Evolutionary conservation across 2,113 vertebrate species (phyloP).

Genomic region (Scolopax mira): DNA sequence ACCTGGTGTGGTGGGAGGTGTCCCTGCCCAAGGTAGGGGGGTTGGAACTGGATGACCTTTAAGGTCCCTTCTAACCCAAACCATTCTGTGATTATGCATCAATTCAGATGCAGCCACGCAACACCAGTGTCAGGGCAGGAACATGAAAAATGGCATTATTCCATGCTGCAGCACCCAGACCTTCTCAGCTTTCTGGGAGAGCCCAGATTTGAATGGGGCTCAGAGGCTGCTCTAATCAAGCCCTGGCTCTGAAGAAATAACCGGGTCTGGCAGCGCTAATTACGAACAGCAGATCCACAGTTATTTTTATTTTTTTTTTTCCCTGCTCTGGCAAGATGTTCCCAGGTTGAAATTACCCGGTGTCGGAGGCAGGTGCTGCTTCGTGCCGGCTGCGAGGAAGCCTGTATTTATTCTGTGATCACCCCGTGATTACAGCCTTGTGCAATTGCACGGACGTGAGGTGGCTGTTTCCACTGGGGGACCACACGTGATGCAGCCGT

Average conservation of each 20-base stretch:
- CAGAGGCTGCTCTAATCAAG: not conserved
- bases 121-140: not conserved
- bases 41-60: no score
- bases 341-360: not conserved
- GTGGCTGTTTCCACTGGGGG: conserved; percentile 18
- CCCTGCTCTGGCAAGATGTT: not conserved
- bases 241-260: not conserved
- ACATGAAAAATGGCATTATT: rapidly evolving
- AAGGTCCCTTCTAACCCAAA: no score
- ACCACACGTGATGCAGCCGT: not conserved
- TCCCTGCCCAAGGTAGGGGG: no score
- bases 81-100: not conserved
- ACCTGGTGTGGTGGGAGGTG: no score
- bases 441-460: not conserved
- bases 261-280: not conserved
- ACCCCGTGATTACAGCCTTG: not conserved
- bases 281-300: not conserved
- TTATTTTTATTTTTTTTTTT: not conserved
- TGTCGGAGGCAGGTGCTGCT: not conserved
- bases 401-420: not conserved
- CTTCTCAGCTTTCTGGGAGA: not conserved
- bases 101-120: not conserved
- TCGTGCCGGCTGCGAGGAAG: not conserved
- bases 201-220: not conserved
- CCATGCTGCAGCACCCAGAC: not conserved